These are phyloP conservation scores for Lycodopsis pacificus DNA, from an alignment of 2,797 vertebrate genomes.

Conservation along the genomic window DNA sequence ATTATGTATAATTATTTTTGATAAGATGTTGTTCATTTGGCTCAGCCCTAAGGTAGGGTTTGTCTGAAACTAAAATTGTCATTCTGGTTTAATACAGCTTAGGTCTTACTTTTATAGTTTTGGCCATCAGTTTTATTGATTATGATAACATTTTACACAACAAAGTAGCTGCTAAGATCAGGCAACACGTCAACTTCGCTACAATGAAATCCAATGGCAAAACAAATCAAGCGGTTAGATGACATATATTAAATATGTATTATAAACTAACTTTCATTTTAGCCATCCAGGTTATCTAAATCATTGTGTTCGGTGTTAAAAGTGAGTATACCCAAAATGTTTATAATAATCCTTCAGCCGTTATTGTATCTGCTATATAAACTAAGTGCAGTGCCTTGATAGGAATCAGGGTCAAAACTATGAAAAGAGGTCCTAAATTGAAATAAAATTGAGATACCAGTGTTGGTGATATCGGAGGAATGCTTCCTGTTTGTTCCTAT, in stretches of 20 bases:
- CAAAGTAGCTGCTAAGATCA: neutral
- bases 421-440: neutral
- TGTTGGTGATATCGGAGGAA: constrained; percentile 2
- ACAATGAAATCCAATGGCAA: neutral
- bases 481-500: constrained; percentile 14
- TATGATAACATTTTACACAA: neutral
- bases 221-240: neutral
- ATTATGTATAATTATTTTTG: neutral
- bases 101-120: neutral
- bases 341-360: neutral
- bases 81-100: neutral
- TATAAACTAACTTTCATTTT: neutral
- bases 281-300: neutral
- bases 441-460: constrained; percentile 7
- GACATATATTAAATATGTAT: neutral
- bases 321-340: neutral
- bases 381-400: neutral
- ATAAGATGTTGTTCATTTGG: neutral
- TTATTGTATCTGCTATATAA: neutral
- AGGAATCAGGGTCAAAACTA: neutral
- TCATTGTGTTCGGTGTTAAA: neutral
- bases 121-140: neutral
- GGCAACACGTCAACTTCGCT: neutral
- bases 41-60: neutral
- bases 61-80: neutral